Evolutionary conservation across 2,888 invertebrate genomes (phyloP), one percentile per base, ranked within the genome.

Genomic region (Ypsolopha sequella): DNA sequence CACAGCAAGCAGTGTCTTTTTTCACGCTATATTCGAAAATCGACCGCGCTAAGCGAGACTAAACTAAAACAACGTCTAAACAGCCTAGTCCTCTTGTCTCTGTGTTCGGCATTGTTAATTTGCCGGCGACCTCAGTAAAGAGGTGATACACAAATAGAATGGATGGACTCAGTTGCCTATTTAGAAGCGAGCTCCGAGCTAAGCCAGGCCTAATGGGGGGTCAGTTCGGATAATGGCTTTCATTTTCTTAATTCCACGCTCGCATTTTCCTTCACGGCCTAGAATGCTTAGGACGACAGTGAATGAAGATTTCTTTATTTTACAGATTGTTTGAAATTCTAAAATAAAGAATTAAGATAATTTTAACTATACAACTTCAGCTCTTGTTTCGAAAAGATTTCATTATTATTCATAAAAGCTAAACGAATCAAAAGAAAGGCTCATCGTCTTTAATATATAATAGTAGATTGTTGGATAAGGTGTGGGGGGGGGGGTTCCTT

Each of bases 151-250:
- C 38, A 43, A 36, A 10, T 36, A 50, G 38, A 50, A 47, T 35
- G 24, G 10, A 46, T 44, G 45, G 36, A 48, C 44, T 24, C 35
- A 7, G 44, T 43, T 44, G 13, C 10, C 35, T 35, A 44, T 50
- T 51, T 47, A 54, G 50, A 6, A 54, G 49, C 33, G 49, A 33
- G 49, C 52, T 51, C 53, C 41, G 54, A 55, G 51, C 55, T 56
- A 55, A 60, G 55, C 53, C 53, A 51, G 51, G 52, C 54, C 55
- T 59, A 59, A 57, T 55, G 58, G 56, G 45, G 35, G 45, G 38
- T 51, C 45, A 36, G 51, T 7, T 6, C 24, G 45, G 48, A 39
- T 48, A 39, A 51, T 36, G 51, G 38, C 38, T 34, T 33, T 24
- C 39, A 48, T 48, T 48, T 33, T 33, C 48, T 48, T 39, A 48